phyloP scores from a whole-genome alignment of 1,140 invertebrate species.

The Temnothorax longispinosus region DNA sequence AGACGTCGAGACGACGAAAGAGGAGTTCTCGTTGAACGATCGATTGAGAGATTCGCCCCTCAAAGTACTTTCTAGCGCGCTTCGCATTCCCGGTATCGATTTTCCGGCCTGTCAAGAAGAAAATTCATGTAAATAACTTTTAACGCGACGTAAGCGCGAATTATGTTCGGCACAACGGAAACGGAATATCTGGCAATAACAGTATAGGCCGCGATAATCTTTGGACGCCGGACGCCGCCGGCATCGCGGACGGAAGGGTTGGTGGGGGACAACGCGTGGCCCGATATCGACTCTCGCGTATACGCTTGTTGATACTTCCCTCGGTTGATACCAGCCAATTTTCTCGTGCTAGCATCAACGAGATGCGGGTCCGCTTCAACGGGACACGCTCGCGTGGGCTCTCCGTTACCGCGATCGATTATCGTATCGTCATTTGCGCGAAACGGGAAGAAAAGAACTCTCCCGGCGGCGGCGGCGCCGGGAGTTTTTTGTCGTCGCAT shows the following conservation, averaged over 20 bases:
- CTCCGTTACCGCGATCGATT: constrained; percentile 8
- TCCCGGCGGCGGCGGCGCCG: no score
- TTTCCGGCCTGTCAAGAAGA: no score
- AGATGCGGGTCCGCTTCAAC: no score
- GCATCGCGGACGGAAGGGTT: neutral
- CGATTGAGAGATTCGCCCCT: constrained; percentile 9
- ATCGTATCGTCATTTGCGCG: constrained; percentile 11
- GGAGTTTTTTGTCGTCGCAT: neutral
- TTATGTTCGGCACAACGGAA: neutral
- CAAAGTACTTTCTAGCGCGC: neutral
- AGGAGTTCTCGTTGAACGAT: neutral
- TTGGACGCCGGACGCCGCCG: no score
- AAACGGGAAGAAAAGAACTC: constrained; percentile 19
- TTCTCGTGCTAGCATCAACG: no score
- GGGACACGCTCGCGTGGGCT: no score
- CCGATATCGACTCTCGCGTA: no score
- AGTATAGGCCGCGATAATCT: neutral
- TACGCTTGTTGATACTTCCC: no score
- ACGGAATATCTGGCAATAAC: neutral
- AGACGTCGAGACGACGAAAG: no score
- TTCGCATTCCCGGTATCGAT: neutral
- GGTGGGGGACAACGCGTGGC: no score
- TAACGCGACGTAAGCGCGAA: neutral
- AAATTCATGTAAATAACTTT: neutral
- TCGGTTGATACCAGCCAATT: no score